Percentiles rank a stretch among this genome's conserved stretches.
Evolutionary conservation across 2,797 vertebrate species (phyloP).

Genomic region (Cuculus canorus): DNA sequence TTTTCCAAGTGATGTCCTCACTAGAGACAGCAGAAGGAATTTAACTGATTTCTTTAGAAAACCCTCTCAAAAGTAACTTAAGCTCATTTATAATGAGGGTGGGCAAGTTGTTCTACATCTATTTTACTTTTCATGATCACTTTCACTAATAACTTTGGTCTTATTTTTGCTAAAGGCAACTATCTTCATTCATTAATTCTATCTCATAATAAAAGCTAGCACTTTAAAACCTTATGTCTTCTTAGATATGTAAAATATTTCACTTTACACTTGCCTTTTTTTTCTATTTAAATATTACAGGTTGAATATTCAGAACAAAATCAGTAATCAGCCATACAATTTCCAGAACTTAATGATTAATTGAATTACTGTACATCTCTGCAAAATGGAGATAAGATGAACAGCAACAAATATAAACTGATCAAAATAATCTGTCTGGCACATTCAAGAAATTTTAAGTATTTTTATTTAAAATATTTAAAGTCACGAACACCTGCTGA

Average conservation of each 20-base stretch:
- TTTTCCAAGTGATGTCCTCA: neutral
- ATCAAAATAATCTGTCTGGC: neutral
- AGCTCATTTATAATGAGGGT: neutral
- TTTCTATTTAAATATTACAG: neutral
- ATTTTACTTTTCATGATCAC: neutral
- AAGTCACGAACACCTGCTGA: neutral
- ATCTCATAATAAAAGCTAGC: neutral
- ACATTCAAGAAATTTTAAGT: neutral
- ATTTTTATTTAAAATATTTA: neutral
- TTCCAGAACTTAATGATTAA: neutral
- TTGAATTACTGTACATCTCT: neutral
- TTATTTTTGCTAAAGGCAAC: neutral
- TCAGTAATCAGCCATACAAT: neutral
- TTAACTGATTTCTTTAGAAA: neutral
- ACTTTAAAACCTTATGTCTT: neutral
- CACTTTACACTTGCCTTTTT: neutral
- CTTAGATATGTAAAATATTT: neutral
- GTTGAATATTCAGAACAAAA: neutral
- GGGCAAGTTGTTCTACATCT: rapidly evolving
- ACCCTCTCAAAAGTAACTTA: neutral
- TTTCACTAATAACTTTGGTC: neutral
- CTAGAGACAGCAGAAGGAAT: neutral
- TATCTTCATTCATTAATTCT: neutral
- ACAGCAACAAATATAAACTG: neutral
- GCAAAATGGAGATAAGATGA: neutral